Percentiles rank a stretch among this genome's conserved stretches.
Conservation (phyloP, 2,888 invertebrate genomes). For the Orchestes rusci region DNA sequence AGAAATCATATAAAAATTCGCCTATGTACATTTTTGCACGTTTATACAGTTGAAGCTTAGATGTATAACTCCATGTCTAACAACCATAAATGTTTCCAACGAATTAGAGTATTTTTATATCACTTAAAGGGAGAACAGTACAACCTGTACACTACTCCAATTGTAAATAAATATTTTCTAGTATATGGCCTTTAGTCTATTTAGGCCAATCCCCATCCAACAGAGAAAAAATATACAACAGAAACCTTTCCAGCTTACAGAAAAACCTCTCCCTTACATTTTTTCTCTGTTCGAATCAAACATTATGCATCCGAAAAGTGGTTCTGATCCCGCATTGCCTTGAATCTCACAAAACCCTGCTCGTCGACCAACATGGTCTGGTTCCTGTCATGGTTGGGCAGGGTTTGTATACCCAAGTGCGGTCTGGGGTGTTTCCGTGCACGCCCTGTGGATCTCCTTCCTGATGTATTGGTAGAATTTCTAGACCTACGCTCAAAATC, state of each 20-base stretch:
- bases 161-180: too few species aligned
- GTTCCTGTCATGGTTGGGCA: slow-evolving; percentile 50
- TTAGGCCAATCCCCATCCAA: slow-evolving; percentile 16
- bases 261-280: slow-evolving; percentile 33
- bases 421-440: slow-evolving; percentile 43
- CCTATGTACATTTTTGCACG: too few species aligned
- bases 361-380: slow-evolving; percentile 82
- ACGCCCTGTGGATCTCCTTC: slow-evolving; percentile 40
- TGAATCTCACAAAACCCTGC: slow-evolving; percentile 81
- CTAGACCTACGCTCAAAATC: slow-evolving; percentile 44
- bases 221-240: slow-evolving; percentile 23
- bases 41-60: too few species aligned
- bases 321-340: slow-evolving; percentile 51
- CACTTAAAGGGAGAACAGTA: too few species aligned
- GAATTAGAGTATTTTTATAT: too few species aligned
- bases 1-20: too few species aligned
- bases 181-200: too few species aligned
- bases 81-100: too few species aligned
- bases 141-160: too few species aligned
- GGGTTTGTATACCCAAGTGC: slow-evolving; percentile 52
- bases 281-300: slow-evolving; percentile 32
- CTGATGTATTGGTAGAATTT: slow-evolving; percentile 42
- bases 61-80: too few species aligned
- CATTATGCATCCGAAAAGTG: slow-evolving; percentile 43
- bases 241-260: slow-evolving; percentile 25